phyloP scores from a whole-genome alignment of 2,888 invertebrate species.

The Heteromyza rotundicornis region DNA sequence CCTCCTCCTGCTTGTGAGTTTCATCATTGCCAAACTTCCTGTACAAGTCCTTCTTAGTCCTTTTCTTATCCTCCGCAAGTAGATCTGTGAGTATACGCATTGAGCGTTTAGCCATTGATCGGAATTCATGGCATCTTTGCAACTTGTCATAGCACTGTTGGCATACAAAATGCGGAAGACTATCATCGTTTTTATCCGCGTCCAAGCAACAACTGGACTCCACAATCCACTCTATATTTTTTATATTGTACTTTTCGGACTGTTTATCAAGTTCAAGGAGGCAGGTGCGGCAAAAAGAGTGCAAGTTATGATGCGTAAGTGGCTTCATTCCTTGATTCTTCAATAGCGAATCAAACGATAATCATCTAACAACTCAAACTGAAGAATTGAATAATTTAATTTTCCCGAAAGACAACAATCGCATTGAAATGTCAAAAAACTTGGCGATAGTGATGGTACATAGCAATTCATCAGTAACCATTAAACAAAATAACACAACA shows the following conservation, averaged over 20 bases:
- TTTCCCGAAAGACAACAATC: neutral
- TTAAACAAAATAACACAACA: too few species aligned
- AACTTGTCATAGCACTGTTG: constrained; percentile 26
- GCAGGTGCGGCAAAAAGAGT: neutral
- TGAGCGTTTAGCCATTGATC: constrained; percentile 23
- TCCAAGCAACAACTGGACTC: too few species aligned
- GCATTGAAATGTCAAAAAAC: neutral
- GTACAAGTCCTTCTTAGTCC: neutral
- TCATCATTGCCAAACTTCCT: neutral
- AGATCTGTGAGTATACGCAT: constrained; percentile 25
- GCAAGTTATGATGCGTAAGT: neutral
- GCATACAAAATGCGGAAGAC: constrained; percentile 34
- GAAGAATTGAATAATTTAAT: neutral
- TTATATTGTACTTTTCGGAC: neutral
- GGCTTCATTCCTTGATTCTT: neutral
- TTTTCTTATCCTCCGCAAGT: constrained; percentile 5
- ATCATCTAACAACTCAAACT: neutral
- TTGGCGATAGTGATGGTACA: neutral
- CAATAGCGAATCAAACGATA: too few species aligned
- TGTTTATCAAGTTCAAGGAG: neutral
- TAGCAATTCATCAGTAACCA: neutral
- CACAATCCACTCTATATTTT: too few species aligned
- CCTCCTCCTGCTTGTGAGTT: neutral
- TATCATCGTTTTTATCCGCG: too few species aligned
- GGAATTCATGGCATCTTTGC: constrained; percentile 26